Conservation (phyloP, 1,140 invertebrate species). For the Oncopodura yosiiana region DNA sequence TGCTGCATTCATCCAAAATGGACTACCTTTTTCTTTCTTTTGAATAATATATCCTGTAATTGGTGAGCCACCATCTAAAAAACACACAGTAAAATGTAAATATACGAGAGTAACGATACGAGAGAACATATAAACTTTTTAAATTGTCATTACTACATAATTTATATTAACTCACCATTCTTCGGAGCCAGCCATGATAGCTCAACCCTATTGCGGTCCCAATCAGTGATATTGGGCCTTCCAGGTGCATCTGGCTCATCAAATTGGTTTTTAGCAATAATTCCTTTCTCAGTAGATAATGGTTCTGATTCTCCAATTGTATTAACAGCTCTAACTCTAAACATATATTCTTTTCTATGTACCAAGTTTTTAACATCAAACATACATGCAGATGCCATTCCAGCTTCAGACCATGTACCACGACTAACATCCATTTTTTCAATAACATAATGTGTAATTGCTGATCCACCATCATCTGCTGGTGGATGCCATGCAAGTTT, state of each 20-base stretch:
- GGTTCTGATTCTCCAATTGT: slow-evolving; percentile 89
- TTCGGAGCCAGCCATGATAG: slow-evolving; percentile 77
- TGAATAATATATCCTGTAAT: slow-evolving; percentile 89
- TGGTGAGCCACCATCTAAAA: slow-evolving; percentile 76
- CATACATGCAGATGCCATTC: slow-evolving; percentile 69
- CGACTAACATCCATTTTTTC: slow-evolving; percentile 94
- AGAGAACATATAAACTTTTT: too few species aligned
- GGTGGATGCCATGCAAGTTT: slow-evolving; percentile 46
- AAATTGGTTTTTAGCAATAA: slow-evolving; percentile 88
- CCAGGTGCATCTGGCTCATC: slow-evolving; percentile 73
- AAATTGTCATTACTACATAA: too few species aligned
- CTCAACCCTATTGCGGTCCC: slow-evolving; percentile 87
- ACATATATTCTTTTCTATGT: slow-evolving; percentile 86
- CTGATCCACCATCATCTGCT: slow-evolving; percentile 78
- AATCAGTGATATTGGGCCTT: slow-evolving; percentile 76
- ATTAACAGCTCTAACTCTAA: slow-evolving; percentile 86
- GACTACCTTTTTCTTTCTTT: slow-evolving; percentile 87
- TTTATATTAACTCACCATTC: too few species aligned
- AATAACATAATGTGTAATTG: slow-evolving; percentile 87
- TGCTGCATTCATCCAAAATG: slow-evolving; percentile 78
- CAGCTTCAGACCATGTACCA: slow-evolving; percentile 90
- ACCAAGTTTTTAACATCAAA: slow-evolving; percentile 75
- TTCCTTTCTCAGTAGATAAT: slow-evolving; percentile 69
- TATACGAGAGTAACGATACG: too few species aligned
- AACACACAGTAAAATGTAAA: background rate